phyloP scores from a whole-genome alignment of 2,113 vertebrate genomes.

The Rutilus rutilus region DNA sequence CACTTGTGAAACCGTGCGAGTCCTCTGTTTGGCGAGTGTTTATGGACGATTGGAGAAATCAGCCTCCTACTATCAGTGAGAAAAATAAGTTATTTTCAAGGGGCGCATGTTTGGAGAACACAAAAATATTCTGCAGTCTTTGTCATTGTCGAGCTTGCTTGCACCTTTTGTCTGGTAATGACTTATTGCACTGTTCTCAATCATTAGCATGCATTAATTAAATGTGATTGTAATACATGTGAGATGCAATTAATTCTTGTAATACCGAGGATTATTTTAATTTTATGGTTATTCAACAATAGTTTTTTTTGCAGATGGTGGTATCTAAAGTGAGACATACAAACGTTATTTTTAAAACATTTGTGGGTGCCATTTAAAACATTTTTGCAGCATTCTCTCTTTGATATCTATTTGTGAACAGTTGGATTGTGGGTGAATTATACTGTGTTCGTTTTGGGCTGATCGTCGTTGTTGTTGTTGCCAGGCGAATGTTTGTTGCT shows the following conservation, averaged over 20 bases:
- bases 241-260: background rate
- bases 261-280: background rate
- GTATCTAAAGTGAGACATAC: conserved; percentile 12
- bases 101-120: background rate
- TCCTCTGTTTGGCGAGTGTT: background rate
- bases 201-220: conserved; percentile 24
- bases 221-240: conserved; percentile 7
- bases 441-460: conserved; percentile 67
- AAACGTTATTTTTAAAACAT: background rate
- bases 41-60: conserved; percentile 3
- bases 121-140: background rate
- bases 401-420: conserved; percentile 4
- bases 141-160: conserved; percentile 14
- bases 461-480: conserved; percentile 75
- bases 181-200: conserved; percentile 27
- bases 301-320: background rate
- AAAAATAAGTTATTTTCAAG: background rate
- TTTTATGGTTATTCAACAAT: background rate
- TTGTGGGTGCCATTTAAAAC: background rate
- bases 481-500: conserved; percentile 77
- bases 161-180: background rate
- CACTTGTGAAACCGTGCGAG: background rate
- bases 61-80: background rate
- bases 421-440: conserved; percentile 50
- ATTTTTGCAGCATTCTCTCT: conserved; percentile 19